These are phyloP conservation scores for Chiloscyllium punctatum DNA, from an alignment of 2,797 vertebrate genomes.

Conservation along the genomic window DNA sequence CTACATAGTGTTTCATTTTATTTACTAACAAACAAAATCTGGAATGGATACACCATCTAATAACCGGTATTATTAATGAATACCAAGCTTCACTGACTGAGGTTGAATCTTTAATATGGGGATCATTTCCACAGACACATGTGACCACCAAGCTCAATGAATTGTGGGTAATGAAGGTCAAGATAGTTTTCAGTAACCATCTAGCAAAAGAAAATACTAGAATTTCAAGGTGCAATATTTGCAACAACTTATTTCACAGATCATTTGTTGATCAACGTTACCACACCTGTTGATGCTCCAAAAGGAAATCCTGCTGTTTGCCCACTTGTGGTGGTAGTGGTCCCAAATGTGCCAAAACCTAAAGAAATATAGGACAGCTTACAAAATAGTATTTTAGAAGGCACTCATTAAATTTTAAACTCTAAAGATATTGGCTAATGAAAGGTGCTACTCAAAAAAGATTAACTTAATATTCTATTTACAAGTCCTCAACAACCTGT, in stretches of 20 bases:
- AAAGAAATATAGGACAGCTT: background rate
- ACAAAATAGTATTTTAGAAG: background rate
- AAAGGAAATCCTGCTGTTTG: slow-evolving; percentile 67
- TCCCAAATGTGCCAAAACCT: slow-evolving; percentile 67
- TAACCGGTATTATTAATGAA: background rate
- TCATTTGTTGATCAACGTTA: background rate
- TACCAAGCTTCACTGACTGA: background rate
- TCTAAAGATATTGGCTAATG: background rate
- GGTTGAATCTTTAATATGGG: background rate
- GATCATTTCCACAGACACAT: background rate
- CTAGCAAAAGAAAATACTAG: background rate
- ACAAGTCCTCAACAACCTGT: background rate
- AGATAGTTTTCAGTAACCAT: background rate
- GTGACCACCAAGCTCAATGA: background rate
- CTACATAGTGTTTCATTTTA: background rate
- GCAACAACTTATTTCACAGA: background rate
- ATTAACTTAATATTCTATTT: background rate
- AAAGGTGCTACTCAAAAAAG: background rate
- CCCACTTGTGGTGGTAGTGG: slow-evolving; percentile 51
- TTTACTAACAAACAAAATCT: background rate
- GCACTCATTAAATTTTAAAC: background rate
- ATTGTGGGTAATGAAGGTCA: too few relatives aligned
- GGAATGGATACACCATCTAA: background rate
- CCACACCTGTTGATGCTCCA: slow-evolving; percentile 62
- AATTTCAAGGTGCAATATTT: background rate